phyloP scores from a whole-genome alignment of 92 coral and sea anemone genomes.

The Heliopora coerulea region DNA sequence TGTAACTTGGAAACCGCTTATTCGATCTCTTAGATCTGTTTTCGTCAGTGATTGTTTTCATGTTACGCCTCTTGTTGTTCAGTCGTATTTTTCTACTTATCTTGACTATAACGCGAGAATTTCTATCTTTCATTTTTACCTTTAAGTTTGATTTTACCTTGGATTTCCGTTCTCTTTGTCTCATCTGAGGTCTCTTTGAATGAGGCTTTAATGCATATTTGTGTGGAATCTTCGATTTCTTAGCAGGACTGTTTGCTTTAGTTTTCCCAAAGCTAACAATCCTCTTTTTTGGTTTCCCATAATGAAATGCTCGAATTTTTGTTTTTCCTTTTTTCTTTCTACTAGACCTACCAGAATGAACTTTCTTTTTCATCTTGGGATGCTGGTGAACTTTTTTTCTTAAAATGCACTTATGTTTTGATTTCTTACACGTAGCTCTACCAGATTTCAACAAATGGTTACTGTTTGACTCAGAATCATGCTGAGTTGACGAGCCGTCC shows the following conservation, averaged over 20 bases:
- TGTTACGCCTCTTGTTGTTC: neutral
- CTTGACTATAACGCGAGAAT: neutral
- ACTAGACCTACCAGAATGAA: neutral
- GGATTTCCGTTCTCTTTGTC: neutral
- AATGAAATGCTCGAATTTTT: neutral
- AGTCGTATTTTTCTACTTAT: slow-evolving; percentile 7
- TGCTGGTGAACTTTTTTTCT: neutral
- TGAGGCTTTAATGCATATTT: neutral
- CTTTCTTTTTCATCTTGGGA: neutral
- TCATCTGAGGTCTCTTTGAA: neutral
- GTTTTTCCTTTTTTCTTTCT: neutral
- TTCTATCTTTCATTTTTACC: neutral
- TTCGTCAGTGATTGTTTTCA: neutral
- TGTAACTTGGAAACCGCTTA: neutral
- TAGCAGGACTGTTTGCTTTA: neutral
- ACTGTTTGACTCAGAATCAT: neutral
- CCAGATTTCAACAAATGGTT: neutral
- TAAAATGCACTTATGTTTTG: neutral
- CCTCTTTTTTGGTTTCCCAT: neutral
- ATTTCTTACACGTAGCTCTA: neutral
- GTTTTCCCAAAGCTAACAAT: neutral
- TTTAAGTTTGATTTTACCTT: neutral
- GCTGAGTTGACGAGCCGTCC: neutral
- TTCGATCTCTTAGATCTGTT: neutral
- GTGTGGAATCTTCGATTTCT: slow-evolving; percentile 28